Conservation (phyloP, 2,797 vertebrate species). For the Bradypodion ventrale region DNA sequence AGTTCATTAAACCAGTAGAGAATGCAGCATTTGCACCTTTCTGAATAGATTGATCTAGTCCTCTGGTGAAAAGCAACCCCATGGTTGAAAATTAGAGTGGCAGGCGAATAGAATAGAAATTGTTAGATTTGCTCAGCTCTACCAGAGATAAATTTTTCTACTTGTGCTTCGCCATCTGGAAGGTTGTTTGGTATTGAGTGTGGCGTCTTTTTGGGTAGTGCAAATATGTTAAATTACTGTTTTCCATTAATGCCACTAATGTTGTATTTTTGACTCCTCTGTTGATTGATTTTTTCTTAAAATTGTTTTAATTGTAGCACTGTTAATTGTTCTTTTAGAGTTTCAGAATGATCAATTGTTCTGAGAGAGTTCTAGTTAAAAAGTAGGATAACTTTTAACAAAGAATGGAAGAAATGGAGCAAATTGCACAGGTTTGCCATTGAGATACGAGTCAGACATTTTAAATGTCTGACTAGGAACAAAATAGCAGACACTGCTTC, state of each 20-base stretch:
- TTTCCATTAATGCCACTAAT: neutral
- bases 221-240: neutral
- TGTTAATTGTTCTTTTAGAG: neutral
- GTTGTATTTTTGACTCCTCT: neutral
- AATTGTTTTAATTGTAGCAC: neutral
- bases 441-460: neutral
- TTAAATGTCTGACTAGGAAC: neutral
- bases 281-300: neutral
- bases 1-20: too few relatives aligned
- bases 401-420: neutral
- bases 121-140: neutral
- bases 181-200: neutral
- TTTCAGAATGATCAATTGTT: neutral
- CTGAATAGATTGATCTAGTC: too few relatives aligned
- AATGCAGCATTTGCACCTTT: too few relatives aligned
- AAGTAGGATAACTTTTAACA: neutral
- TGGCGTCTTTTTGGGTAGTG: neutral
- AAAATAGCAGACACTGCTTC: neutral
- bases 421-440: neutral
- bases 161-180: neutral
- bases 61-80: too few relatives aligned
- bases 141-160: neutral
- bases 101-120: neutral
- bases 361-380: neutral
- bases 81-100: too few relatives aligned